These are phyloP conservation scores for Alosa alosa DNA, from an alignment of 2,113 vertebrate species.

Conservation along the genomic window DNA sequence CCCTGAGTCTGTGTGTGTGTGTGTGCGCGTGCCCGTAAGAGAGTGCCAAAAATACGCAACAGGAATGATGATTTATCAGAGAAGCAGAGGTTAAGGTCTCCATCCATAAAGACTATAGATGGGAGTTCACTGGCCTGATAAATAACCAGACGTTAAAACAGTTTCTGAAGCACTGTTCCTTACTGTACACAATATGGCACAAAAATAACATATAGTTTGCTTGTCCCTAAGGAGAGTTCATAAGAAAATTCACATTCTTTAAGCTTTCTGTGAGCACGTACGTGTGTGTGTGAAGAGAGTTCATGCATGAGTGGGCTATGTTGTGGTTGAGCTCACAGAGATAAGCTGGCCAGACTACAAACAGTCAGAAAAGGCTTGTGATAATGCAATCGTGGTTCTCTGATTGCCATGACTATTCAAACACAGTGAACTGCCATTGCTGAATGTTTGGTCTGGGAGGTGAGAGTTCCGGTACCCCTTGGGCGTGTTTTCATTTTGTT, in stretches of 20 bases:
- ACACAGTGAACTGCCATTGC: background rate
- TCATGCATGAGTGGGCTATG: background rate
- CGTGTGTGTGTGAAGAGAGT: background rate
- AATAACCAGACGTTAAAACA: background rate
- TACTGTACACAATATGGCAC: no score
- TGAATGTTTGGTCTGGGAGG: conserved; percentile 8
- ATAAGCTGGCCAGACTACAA: background rate
- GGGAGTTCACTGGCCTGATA: background rate
- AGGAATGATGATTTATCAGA: background rate
- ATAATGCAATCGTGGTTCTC: background rate
- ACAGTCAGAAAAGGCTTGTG: background rate
- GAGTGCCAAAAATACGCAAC: background rate
- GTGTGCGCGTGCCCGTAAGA: background rate
- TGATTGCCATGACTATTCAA: background rate
- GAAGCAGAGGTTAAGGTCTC: background rate
- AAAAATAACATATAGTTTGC: background rate
- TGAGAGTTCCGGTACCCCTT: background rate
- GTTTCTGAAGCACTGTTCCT: no score
- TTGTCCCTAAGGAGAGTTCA: background rate
- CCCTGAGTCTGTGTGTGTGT: background rate
- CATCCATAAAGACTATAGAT: background rate
- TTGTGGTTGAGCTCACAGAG: background rate
- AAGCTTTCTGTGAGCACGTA: no score
- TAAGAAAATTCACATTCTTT: background rate
- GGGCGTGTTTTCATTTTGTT: conserved; percentile 7